Evolutionary conservation across 1,140 invertebrate species (phyloP).

Genomic region (Dendroctonus valens): DNA sequence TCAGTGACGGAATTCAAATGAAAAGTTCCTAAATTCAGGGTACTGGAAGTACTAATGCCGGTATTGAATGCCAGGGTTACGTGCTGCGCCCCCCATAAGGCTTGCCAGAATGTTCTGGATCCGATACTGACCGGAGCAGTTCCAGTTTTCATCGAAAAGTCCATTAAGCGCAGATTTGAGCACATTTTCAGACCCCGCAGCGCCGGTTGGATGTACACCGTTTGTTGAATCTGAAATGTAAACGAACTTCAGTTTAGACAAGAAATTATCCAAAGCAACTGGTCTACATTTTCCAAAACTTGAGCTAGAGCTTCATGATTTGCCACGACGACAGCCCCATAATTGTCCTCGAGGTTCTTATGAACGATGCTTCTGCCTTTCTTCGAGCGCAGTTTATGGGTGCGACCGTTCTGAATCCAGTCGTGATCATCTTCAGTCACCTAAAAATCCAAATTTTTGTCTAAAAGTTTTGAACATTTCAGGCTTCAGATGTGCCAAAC

Average conservation of each 20-base stretch:
- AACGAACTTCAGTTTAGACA: background rate
- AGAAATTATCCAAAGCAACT: background rate
- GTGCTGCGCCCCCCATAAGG: slow-evolving; percentile 66
- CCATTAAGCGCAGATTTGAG: slow-evolving; percentile 66
- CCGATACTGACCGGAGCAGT: slow-evolving; percentile 61
- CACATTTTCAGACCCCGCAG: slow-evolving; percentile 68
- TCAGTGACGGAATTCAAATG: slow-evolving; percentile 71
- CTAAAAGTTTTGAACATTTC: background rate
- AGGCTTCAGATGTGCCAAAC: slow-evolving; percentile 32
- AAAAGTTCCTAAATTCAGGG: slow-evolving; percentile 56
- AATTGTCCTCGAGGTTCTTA: slow-evolving; percentile 82
- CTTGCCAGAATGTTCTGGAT: slow-evolving; percentile 68
- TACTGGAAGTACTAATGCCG: slow-evolving; percentile 49
- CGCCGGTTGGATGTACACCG: slow-evolving; percentile 60
- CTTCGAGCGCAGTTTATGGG: slow-evolving; percentile 63
- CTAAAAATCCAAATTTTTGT: slow-evolving; percentile 37
- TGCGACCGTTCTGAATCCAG: slow-evolving; percentile 50
- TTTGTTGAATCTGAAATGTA: slow-evolving; percentile 66
- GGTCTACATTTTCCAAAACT: slow-evolving; percentile 75
- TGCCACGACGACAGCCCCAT: slow-evolving; percentile 82
- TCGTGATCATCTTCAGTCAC: slow-evolving; percentile 57
- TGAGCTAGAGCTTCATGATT: slow-evolving; percentile 85
- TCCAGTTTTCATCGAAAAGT: slow-evolving; percentile 62
- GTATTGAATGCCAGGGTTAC: slow-evolving; percentile 70
- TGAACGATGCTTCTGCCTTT: slow-evolving; percentile 77